Evolutionary conservation across 1,140 invertebrate genomes (phyloP).

Genomic region (Lepidotrigona ventralis): DNA sequence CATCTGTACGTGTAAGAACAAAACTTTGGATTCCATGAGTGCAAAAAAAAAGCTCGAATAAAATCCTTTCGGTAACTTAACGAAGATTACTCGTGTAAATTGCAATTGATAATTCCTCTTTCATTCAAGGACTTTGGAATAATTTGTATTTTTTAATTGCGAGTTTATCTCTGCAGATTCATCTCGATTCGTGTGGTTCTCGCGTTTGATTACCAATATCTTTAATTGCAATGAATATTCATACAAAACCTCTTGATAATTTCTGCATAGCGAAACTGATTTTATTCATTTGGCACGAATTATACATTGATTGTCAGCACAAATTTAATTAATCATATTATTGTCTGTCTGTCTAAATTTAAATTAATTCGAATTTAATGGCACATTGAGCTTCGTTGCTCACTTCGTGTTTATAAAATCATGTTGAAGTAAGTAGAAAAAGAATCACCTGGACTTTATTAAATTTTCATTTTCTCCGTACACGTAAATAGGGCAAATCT

Average conservation of each 20-base stretch:
- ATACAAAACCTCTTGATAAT: background rate
- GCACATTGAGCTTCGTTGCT: background rate
- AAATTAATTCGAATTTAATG: background rate
- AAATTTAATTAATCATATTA: background rate
- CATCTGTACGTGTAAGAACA: background rate
- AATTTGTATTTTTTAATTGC: too few species aligned
- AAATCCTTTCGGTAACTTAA: background rate
- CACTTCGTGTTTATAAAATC: background rate
- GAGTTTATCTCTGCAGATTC: background rate
- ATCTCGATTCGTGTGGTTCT: background rate
- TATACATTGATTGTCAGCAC: background rate
- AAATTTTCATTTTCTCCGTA: background rate
- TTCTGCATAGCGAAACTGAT: background rate
- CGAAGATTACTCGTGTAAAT: background rate
- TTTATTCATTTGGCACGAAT: background rate
- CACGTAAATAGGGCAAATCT: conserved; percentile 5
- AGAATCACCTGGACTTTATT: background rate
- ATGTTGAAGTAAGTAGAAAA: background rate
- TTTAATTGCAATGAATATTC: background rate
- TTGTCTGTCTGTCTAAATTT: background rate
- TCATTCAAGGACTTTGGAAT: background rate
- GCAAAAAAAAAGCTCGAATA: conserved; percentile 12
- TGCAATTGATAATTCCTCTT: background rate
- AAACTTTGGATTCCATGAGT: conserved; percentile 11
- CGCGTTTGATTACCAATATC: background rate